These are phyloP conservation scores for Acipenser oxyrinchus DNA, from an alignment of 2,797 vertebrate species.

Conservation along the genomic window DNA sequence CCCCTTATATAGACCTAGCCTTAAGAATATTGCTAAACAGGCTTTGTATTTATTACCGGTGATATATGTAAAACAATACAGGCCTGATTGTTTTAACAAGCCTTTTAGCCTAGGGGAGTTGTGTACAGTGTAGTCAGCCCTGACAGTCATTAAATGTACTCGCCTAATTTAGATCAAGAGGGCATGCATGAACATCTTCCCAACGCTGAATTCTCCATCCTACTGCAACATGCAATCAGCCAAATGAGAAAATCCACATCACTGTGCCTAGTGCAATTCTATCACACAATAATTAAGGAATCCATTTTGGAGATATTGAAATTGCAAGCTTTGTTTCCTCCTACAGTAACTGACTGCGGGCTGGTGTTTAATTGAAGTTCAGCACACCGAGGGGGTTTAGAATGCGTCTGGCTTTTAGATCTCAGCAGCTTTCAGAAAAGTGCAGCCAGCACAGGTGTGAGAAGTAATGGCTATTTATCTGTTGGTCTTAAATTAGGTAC, in stretches of 20 bases:
- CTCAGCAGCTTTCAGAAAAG: neutral
- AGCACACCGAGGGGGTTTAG: too few relatives aligned
- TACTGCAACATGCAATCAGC: neutral
- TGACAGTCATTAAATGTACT: neutral
- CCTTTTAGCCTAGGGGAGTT: neutral
- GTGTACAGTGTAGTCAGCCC: neutral
- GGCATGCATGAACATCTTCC: neutral
- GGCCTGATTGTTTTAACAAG: too few relatives aligned
- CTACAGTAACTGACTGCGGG: too few relatives aligned
- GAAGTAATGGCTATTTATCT: neutral
- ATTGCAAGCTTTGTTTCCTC: neutral
- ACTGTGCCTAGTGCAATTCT: neutral
- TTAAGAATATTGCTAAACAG: too few relatives aligned
- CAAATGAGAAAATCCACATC: neutral
- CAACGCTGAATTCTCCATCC: neutral
- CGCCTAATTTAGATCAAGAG: neutral
- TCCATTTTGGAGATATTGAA: neutral
- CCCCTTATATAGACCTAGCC: too few relatives aligned
- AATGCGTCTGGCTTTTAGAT: too few relatives aligned
- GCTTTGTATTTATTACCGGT: too few relatives aligned
- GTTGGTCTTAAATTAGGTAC: neutral
- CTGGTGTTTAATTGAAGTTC: too few relatives aligned
- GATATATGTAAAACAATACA: too few relatives aligned
- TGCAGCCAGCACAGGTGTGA: neutral
- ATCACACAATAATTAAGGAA: neutral